Evolutionary conservation across 2,888 invertebrate species (phyloP).

Genomic region (Tiphia femorata): DNA sequence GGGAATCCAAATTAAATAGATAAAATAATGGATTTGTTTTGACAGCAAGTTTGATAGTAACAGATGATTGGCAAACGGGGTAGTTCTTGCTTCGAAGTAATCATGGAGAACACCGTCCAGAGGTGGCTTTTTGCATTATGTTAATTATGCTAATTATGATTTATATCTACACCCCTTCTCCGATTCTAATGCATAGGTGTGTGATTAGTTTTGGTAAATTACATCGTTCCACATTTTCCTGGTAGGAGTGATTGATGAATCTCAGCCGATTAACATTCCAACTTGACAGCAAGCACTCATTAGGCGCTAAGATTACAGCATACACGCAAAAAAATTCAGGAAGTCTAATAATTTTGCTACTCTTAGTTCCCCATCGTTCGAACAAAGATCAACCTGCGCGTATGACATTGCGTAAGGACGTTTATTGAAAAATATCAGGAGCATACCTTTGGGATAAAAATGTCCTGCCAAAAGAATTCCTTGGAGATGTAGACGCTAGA

Average conservation of each 20-base stretch:
- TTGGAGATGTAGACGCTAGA: background rate
- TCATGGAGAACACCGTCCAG: no score
- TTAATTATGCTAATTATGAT: slow-evolving; percentile 41
- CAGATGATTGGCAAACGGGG: no score
- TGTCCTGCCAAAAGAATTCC: background rate
- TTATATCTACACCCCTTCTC: slow-evolving; percentile 38
- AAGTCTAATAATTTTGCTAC: slow-evolving; percentile 27
- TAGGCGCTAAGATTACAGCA: slow-evolving; percentile 41
- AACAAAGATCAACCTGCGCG: no score
- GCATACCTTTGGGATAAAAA: background rate
- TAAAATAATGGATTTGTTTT: no score
- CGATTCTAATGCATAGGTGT: slow-evolving; percentile 37
- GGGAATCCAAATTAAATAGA: no score
- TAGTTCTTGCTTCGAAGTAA: no score
- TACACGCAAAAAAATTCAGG: background rate
- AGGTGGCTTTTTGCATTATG: slow-evolving; percentile 37
- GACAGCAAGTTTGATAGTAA: no score
- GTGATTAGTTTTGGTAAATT: slow-evolving; percentile 53
- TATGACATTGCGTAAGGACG: background rate
- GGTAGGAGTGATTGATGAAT: slow-evolving; percentile 46
- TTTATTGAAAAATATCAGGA: no score
- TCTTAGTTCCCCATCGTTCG: slow-evolving; percentile 11
- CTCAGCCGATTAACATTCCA: slow-evolving; percentile 51
- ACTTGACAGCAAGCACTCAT: slow-evolving; percentile 45
- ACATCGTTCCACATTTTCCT: slow-evolving; percentile 51